Percentiles rank a stretch among this genome's conserved stretches.
phyloP scores from a whole-genome alignment of 2,888 invertebrate genomes.

The Nasonovia ribisnigri region DNA sequence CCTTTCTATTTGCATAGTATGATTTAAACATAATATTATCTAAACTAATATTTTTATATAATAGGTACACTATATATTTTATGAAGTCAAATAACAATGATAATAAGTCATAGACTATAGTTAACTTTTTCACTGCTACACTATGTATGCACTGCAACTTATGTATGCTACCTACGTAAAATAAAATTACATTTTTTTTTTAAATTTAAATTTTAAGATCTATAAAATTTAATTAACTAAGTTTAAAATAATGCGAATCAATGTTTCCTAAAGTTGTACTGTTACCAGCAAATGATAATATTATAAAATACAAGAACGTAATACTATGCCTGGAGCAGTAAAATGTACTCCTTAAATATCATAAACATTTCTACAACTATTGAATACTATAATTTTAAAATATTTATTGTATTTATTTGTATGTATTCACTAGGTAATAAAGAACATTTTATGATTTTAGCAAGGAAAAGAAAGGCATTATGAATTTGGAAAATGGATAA shows the following conservation, averaged over 20 bases:
- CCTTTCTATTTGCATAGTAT: not conserved
- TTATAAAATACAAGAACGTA: no score
- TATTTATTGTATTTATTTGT: not conserved
- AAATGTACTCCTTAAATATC: not conserved
- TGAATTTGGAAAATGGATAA: constrained; percentile 77
- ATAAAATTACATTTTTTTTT: no score
- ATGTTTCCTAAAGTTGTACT: no score
- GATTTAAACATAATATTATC: not conserved
- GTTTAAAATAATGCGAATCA: no score
- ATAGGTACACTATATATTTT: not conserved
- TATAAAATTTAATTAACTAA: no score
- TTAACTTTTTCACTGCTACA: not conserved
- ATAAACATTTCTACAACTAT: not conserved
- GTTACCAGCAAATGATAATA: no score
- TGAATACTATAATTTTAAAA: not conserved
- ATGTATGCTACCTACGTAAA: no score
- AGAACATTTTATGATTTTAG: constrained; percentile 70
- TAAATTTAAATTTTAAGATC: no score
- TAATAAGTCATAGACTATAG: no score
- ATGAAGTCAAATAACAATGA: not conserved
- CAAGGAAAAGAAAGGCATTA: constrained; percentile 77
- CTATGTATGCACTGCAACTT: no score
- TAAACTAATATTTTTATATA: not conserved
- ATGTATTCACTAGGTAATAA: not conserved
- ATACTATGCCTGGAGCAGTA: no score